phyloP scores from a whole-genome alignment of 2,888 invertebrate species.

The Aleiodes alternator region DNA sequence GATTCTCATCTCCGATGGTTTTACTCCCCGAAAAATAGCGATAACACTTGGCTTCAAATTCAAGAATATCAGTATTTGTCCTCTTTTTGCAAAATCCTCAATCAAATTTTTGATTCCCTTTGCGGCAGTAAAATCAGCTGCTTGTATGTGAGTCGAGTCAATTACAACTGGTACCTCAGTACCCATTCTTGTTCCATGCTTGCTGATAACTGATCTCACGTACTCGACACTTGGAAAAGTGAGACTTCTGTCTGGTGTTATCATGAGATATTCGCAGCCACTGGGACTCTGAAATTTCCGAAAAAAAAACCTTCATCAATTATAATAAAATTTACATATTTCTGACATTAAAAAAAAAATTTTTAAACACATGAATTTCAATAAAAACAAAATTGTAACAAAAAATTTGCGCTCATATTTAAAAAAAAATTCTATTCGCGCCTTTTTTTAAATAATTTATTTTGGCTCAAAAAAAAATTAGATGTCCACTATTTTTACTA shows the following conservation, averaged over 20 bases:
- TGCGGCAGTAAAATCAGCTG: conserved; percentile 82
- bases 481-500: too few relatives aligned
- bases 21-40: conserved; percentile 78
- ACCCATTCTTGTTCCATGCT: conserved; percentile 81
- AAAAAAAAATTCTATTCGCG: too few relatives aligned
- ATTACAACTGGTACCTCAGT: conserved; percentile 79
- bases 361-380: too few relatives aligned
- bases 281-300: conserved; percentile 74
- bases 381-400: too few relatives aligned
- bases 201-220: conserved; percentile 83
- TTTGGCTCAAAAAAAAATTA: too few relatives aligned
- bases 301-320: too few relatives aligned
- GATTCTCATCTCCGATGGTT: conserved; percentile 78
- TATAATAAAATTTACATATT: too few relatives aligned
- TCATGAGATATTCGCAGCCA: conserved; percentile 78
- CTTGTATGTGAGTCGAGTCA: conserved; percentile 80
- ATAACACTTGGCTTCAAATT: conserved; percentile 79
- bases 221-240: conserved; percentile 82
- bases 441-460: too few relatives aligned
- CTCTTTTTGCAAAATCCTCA: conserved; percentile 78
- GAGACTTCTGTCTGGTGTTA: conserved; percentile 80
- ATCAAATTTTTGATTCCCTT: conserved; percentile 81
- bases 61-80: conserved; percentile 79
- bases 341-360: too few relatives aligned
- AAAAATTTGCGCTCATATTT: too few relatives aligned